Evolutionary conservation across 2,797 vertebrate genomes (phyloP), one percentile per base, ranked within the genome.

Genomic region (Gymnoscopelus braueri): DNA sequence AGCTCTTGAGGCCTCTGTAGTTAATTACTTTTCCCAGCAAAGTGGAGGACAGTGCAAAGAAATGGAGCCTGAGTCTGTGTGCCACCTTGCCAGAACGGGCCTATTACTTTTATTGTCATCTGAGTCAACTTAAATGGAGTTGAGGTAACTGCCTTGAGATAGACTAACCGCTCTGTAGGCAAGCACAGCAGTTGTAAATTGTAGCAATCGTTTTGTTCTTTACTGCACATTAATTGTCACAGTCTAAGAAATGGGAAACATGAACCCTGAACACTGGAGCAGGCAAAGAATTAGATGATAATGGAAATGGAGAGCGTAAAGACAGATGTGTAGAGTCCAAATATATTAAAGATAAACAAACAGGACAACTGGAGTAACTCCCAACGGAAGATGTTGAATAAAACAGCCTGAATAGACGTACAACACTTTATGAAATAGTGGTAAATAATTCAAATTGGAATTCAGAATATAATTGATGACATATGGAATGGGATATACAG

Each of bases 261-360:
- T 80, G 62, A 69, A 50, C 66, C 88, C 83, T 89, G 89, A 89
- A 92, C 90, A 90, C 84, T 78, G 87, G 84, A 83, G 75, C 85
- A 88, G 89, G 89, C 58, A 23, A 81, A 65, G 75, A 60, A 63
- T 26, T 23, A 77, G 69, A 65, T 52, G 49, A 54, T 65, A 19
- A 69, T 48, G 19, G 26, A 68, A 24, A n/a, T 23, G 13, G 26
- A 68, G 67, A 69, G 66, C 63, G 65, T n/a, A 11, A 60, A 47
- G 58, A 58, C 29, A 35, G 24, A 12, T 13, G 26, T 35, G n/a
- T 44, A 44, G 39, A 8, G 39, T 44, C 39, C 39, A 44, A 35
- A 8, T 44, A 8, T 44, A 44, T 44, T 44, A 10, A 44, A 44
- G 8, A 1, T 29, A 29, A 29, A 29, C 26, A 29, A 29, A 29